These are phyloP conservation scores for Hydrolagus affinis DNA, from an alignment of 2,113 vertebrate species.

Conservation along the genomic window DNA sequence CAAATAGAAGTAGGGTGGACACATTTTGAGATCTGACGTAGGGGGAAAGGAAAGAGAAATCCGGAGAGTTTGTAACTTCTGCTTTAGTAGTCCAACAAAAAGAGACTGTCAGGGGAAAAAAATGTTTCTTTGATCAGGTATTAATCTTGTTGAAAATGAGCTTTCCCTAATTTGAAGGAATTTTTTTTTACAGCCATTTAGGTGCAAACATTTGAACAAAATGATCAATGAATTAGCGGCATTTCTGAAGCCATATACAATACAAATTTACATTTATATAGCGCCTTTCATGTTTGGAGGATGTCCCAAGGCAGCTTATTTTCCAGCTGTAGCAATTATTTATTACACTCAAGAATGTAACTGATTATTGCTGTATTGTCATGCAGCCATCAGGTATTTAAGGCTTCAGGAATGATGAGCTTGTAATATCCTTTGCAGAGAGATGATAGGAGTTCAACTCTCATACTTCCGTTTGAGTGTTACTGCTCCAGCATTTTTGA, in stretches of 20 bases:
- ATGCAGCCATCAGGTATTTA: background rate
- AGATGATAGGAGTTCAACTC: background rate
- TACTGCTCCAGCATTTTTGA: background rate
- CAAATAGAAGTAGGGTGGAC: background rate
- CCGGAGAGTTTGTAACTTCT: constrained; percentile 1
- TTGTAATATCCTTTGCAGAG: background rate
- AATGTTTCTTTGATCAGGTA: background rate
- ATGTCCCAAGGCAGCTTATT: no score
- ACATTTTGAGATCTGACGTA: background rate
- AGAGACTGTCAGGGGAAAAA: background rate
- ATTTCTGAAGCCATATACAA: background rate
- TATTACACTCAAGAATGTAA: background rate
- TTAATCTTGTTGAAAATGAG: constrained; percentile 11
- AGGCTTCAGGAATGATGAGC: background rate
- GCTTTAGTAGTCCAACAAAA: constrained; percentile 17
- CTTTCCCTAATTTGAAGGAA: constrained; percentile 4
- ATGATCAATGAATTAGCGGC: background rate
- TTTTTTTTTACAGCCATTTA: background rate
- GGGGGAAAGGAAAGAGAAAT: background rate
- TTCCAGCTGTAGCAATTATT: no score
- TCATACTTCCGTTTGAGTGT: background rate
- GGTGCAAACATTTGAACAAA: background rate
- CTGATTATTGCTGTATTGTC: background rate
- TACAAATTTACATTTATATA: no score
- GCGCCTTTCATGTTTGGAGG: no score